phyloP scores from a whole-genome alignment of 2,888 invertebrate species.

The Ferrisia virgata region DNA sequence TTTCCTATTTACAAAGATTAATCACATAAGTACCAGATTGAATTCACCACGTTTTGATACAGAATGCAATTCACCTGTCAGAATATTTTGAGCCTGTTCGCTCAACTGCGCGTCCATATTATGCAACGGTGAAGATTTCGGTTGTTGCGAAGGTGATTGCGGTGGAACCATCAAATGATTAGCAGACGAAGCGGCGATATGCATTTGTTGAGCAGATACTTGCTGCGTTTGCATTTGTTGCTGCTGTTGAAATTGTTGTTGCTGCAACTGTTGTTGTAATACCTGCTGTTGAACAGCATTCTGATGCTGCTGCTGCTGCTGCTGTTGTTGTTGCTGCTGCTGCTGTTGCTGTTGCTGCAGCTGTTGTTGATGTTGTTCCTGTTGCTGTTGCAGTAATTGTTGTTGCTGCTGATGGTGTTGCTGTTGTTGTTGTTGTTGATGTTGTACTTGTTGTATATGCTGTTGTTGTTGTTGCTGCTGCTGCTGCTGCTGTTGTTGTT shows the following conservation, averaged over 20 bases:
- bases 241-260: slow-evolving; percentile 51
- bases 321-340: slow-evolving; percentile 49
- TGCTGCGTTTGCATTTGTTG: slow-evolving; percentile 51
- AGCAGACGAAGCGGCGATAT: slow-evolving; percentile 52
- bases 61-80: background rate
- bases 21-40: background rate
- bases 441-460: slow-evolving; percentile 50
- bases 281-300: slow-evolving; percentile 49
- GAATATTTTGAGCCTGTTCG: slow-evolving; percentile 42
- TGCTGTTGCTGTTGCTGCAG: slow-evolving; percentile 48
- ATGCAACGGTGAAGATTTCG: slow-evolving; percentile 30
- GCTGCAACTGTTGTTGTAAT: slow-evolving; percentile 51
- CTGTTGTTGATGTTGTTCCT: slow-evolving; percentile 50
- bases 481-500: slow-evolving; percentile 48
- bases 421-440: slow-evolving; percentile 49
- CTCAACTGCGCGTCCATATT: slow-evolving; percentile 19
- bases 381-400: slow-evolving; percentile 47
- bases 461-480: slow-evolving; percentile 51
- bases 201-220: background rate
- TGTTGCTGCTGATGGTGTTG: slow-evolving; percentile 42
- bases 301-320: slow-evolving; percentile 46
- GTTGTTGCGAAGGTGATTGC: slow-evolving; percentile 49
- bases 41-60: background rate
- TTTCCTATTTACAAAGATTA: background rate
- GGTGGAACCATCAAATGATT: slow-evolving; percentile 55